Evolutionary conservation across 2,888 invertebrate genomes (phyloP).

Genomic region (Julus scandinavius): DNA sequence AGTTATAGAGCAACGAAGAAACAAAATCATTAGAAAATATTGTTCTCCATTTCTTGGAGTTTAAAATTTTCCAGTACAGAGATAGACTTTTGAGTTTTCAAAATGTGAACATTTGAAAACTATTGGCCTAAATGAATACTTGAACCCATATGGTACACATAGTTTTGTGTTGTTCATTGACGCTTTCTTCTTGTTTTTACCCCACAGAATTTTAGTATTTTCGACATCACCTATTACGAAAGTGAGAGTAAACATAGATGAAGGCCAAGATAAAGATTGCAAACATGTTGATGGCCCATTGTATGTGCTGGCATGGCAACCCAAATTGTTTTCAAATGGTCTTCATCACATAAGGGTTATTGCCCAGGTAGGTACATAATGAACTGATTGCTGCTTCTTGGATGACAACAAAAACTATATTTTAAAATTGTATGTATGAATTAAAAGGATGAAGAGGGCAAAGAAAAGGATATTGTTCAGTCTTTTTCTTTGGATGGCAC

Average conservation of each 20-base stretch:
- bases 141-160: neutral
- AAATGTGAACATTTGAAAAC: too few species aligned
- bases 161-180: neutral
- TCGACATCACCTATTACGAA: constrained; percentile 74
- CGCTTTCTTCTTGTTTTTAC: too few species aligned
- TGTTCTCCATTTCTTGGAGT: too few species aligned
- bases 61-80: too few species aligned
- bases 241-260: constrained; percentile 77
- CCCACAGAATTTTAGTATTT: constrained; percentile 78
- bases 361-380: constrained; percentile 59
- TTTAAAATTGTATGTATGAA: constrained; percentile 3
- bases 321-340: constrained; percentile 74
- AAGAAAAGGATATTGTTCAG: constrained; percentile 70
- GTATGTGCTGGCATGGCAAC: constrained; percentile 79
- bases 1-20: too few species aligned
- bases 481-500: constrained; percentile 83
- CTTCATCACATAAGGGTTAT: constrained; percentile 72
- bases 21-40: too few species aligned
- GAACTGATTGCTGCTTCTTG: too few species aligned
- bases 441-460: constrained; percentile 66
- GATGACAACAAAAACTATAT: neutral
- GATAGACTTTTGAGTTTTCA: too few species aligned
- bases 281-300: constrained; percentile 74
- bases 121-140: too few species aligned
- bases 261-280: constrained; percentile 74